These are phyloP conservation scores for Burhinus oedicnemus DNA, from an alignment of 2,113 vertebrate species.

Conservation along the genomic window DNA sequence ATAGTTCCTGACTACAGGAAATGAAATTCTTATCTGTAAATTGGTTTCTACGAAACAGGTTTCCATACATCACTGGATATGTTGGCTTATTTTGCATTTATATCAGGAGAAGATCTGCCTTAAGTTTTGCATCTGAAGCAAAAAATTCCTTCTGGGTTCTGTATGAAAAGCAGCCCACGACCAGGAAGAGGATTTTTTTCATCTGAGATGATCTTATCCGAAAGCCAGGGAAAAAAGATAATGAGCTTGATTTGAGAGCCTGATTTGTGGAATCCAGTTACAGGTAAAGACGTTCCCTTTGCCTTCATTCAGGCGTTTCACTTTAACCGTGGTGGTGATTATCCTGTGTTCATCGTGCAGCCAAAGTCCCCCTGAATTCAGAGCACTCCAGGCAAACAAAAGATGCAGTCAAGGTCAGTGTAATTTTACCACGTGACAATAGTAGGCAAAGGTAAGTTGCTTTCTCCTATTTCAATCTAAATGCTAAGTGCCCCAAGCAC, in stretches of 20 bases:
- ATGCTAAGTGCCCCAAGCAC: constrained; percentile 32
- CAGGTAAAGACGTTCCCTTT: background rate
- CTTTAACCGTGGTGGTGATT: background rate
- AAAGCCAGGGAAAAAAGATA: background rate
- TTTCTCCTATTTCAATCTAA: constrained; percentile 50
- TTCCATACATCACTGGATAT: background rate
- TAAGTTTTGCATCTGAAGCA: background rate
- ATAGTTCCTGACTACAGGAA: constrained; percentile 29
- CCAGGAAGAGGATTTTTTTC: background rate
- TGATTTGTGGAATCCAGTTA: background rate
- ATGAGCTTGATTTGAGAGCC: background rate
- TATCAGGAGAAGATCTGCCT: background rate
- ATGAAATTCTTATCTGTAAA: constrained; percentile 62
- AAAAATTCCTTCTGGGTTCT: background rate
- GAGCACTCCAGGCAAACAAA: background rate
- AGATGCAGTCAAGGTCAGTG: background rate
- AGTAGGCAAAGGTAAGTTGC: constrained; percentile 25
- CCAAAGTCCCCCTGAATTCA: background rate
- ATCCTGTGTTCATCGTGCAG: background rate
- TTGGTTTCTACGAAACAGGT: constrained; percentile 19
- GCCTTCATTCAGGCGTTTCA: background rate
- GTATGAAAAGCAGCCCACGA: background rate
- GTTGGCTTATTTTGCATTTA: constrained; percentile 17
- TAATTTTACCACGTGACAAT: constrained; percentile 5
- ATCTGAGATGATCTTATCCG: background rate